phyloP scores from a whole-genome alignment of 2,113 vertebrate genomes.

The Antigone vipio region DNA sequence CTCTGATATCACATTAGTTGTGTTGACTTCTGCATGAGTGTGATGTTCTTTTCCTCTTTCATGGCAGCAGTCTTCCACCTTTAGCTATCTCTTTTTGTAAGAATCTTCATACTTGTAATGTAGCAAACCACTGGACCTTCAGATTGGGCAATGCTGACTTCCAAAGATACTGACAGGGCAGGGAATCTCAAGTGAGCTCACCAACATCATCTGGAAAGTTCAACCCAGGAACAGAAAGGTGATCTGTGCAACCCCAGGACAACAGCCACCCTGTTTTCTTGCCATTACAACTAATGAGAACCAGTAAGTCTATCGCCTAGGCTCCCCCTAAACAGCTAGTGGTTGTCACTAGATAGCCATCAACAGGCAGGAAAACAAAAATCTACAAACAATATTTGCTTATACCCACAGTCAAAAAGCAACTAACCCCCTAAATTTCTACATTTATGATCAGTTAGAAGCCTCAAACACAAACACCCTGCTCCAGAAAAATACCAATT shows the following conservation, averaged over 20 bases:
- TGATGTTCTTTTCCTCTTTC: not conserved
- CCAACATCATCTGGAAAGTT: not conserved
- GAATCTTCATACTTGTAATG: not conserved
- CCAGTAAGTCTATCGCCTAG: too few relatives aligned
- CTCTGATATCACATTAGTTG: not conserved
- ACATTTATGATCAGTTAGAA: not conserved
- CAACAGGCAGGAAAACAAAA: not conserved
- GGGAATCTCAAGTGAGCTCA: not conserved
- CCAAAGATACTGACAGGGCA: not conserved
- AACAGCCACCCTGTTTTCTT: not conserved
- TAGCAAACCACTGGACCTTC: not conserved
- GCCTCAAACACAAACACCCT: not conserved
- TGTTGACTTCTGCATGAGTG: fast-evolving
- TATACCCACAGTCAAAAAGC: not conserved
- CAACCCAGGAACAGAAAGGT: not conserved
- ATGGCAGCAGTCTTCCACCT: not conserved
- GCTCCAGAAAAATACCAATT: not conserved
- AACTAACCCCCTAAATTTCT: not conserved
- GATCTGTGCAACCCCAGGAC: not conserved
- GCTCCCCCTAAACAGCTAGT: not conserved
- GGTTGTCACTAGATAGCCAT: not conserved
- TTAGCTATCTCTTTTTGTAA: not conserved
- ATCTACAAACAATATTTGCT: not conserved
- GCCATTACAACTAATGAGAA: not conserved
- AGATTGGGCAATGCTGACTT: not conserved